These are phyloP conservation scores for Falco cherrug DNA, from an alignment of 2,797 vertebrate species.

Conservation along the genomic window DNA sequence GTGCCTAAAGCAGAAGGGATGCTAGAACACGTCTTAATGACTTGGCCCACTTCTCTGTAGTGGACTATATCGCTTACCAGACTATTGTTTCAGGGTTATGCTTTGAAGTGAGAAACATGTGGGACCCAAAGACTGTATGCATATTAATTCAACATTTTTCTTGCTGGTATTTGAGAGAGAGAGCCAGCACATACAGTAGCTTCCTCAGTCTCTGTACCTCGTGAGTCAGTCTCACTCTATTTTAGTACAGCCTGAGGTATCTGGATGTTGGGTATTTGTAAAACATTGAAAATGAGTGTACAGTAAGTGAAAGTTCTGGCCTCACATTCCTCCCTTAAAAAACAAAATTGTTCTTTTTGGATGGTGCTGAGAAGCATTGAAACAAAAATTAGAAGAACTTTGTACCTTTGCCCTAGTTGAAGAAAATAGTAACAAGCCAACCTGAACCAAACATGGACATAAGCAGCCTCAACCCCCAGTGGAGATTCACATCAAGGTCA, in stretches of 20 bases:
- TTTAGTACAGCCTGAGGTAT: not conserved
- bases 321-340: slow-evolving; percentile 34
- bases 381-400: slow-evolving; percentile 50
- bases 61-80: not conserved
- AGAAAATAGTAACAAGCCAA: slow-evolving; percentile 60
- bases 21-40: not conserved
- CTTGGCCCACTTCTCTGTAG: not conserved
- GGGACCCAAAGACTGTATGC: not conserved
- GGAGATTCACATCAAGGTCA: slow-evolving; percentile 46
- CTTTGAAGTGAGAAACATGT: slow-evolving; percentile 13
- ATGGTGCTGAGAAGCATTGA: not conserved
- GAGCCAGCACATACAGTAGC: not conserved
- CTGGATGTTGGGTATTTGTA: not conserved
- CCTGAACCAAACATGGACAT: slow-evolving; percentile 59
- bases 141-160: not conserved
- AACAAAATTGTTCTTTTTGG: slow-evolving; percentile 34
- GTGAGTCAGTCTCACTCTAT: not conserved
- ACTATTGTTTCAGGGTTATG: slow-evolving; percentile 5
- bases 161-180: not conserved
- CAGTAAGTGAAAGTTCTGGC: slow-evolving; percentile 14
- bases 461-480: slow-evolving; percentile 37
- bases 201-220: not conserved
- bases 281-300: not conserved
- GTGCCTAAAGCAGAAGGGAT: not conserved
- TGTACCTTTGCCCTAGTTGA: slow-evolving; percentile 48